Base-by-base conservation (phyloP, 2,888 invertebrate species). In the Sinopyrophorus schimmeli region DNA sequence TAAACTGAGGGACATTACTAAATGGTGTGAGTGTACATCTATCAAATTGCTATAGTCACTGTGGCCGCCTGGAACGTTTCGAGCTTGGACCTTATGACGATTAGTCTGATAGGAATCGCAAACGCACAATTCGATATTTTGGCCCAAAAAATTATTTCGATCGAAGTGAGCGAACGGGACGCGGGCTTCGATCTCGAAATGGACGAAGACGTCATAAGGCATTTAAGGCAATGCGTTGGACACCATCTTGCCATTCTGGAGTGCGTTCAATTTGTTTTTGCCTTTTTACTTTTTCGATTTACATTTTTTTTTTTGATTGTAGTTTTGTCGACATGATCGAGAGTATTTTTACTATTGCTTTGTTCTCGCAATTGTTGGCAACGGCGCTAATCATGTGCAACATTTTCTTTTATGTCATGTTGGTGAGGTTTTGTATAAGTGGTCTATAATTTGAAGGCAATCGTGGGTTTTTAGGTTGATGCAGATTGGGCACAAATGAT, bases 31-130 rank as follows among this genome's bases (percentile, higher is more conserved):
- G 47, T 54, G 42, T 46, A 54, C 14, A 17, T 38, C 2, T 49
- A 47, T 37, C 54, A 57, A 49, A 27, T 52, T 9, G 18, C 12
- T n/a, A 34, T 28, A 6, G 15, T 31, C 12, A 7, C 17, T n/a
- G 15, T 21, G 18, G 31, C 39, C 3, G 56, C 53, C 2, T 54
- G 52, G 52, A 52, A 54, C 35, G 49, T 52, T 34, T 43, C 40
- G 5, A 30, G 44, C 6, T 18, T 55, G 4, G 55, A 55, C 15
- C 42, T 39, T 7, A 6, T 54, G 14, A 26, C 23, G 5, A 41
- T 27, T 2, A 48, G 44, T 37, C 20, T 49, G 9, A 44, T 53
- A 48, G 41, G 44, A 5, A 35, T 53, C 11, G 23, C 23, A 14
- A 28, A 18, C n/a, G 40, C 53, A 10, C 53, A 53, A 16, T 26